These are phyloP conservation scores for Stratiomys singularior DNA, from an alignment of 2,888 invertebrate species.

Conservation along the genomic window DNA sequence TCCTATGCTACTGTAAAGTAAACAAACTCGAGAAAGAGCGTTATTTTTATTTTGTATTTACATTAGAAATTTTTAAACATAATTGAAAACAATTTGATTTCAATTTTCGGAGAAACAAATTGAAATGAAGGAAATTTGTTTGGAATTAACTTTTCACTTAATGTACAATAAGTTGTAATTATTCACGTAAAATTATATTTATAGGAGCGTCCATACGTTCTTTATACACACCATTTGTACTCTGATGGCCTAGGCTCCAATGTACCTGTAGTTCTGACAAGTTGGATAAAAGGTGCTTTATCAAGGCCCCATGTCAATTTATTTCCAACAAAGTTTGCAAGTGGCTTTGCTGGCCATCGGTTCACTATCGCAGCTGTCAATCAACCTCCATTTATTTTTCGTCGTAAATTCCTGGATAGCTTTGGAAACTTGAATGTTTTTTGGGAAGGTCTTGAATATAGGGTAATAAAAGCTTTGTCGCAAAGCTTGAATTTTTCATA, in stretches of 20 bases:
- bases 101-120: too few relatives aligned
- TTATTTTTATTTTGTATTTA: neutral
- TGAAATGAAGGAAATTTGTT: too few relatives aligned
- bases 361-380: slow-evolving; percentile 76
- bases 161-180: neutral
- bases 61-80: neutral
- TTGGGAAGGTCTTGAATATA: slow-evolving; percentile 80
- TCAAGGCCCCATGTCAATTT: slow-evolving; percentile 72
- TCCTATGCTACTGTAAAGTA: neutral
- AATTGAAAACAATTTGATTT: neutral
- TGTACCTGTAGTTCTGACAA: slow-evolving; percentile 73
- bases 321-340: slow-evolving; percentile 75
- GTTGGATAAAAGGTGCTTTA: slow-evolving; percentile 75
- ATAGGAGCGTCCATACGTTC: slow-evolving; percentile 76
- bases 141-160: too few relatives aligned
- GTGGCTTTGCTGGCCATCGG: slow-evolving; percentile 80
- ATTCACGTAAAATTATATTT: slow-evolving; percentile 48
- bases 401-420: slow-evolving; percentile 59
- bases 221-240: slow-evolving; percentile 80
- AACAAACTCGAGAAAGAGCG: neutral
- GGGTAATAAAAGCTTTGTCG: slow-evolving; percentile 72
- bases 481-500: slow-evolving; percentile 77
- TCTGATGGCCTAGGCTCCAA: slow-evolving; percentile 80
- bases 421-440: slow-evolving; percentile 57
- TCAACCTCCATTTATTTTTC: slow-evolving; percentile 80